Evolutionary conservation across 2,797 vertebrate genomes (phyloP).

Genomic region (Neoniphon sammara): DNA sequence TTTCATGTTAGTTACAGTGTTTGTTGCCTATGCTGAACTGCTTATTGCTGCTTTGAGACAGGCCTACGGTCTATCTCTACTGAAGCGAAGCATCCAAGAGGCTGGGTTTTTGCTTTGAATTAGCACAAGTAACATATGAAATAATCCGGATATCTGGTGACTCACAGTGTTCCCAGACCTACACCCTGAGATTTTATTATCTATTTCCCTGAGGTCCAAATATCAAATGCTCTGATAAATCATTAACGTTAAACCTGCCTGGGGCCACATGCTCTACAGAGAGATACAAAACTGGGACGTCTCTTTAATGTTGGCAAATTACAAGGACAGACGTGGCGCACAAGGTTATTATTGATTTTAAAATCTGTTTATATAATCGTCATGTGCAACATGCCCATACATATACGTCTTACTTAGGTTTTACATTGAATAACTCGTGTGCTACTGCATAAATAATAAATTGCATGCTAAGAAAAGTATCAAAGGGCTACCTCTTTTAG

Average conservation of each 20-base stretch:
- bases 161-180: conserved; percentile 62
- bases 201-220: conserved; percentile 60
- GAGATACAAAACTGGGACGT: not conserved
- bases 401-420: conserved; percentile 17
- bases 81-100: not conserved
- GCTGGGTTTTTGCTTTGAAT: conserved; percentile 28
- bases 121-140: conserved; percentile 15
- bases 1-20: conserved; percentile 20
- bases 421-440: conserved; percentile 30
- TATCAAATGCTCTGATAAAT: conserved; percentile 31
- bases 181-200: conserved; percentile 67
- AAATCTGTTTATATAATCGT: conserved; percentile 17
- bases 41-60: conserved; percentile 45
- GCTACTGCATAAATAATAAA: conserved; percentile 51
- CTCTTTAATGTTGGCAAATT: conserved; percentile 20
- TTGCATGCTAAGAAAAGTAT: conserved; percentile 57
- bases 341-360: conserved; percentile 1
- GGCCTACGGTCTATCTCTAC: not conserved
- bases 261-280: conserved; percentile 30
- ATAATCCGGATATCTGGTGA: conserved; percentile 31
- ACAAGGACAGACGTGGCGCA: conserved; percentile 14
- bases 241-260: conserved; percentile 27
- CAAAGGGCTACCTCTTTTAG: conserved; percentile 48
- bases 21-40: conserved; percentile 46
- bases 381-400: conserved; percentile 55